phyloP scores from a whole-genome alignment of 2,113 vertebrate species.

The Nothobranchius kuhntae region DNA sequence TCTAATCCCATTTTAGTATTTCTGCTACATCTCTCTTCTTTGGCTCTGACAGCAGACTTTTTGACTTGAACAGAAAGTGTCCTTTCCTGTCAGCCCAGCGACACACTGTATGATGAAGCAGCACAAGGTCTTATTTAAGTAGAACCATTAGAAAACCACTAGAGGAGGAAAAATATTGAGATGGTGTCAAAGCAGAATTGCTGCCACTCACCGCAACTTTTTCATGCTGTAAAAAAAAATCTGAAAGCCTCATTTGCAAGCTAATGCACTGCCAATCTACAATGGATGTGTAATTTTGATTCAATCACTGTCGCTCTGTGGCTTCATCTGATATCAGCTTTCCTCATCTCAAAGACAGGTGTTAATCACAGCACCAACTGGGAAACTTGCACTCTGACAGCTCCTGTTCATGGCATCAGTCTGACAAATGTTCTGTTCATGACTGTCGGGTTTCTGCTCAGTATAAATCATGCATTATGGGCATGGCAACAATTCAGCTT shows the following conservation, averaged over 20 bases:
- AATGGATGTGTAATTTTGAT: conserved; percentile 51
- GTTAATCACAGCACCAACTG: conserved; percentile 37
- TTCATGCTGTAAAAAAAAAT: conserved; percentile 20
- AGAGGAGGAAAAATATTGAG: conserved; percentile 48
- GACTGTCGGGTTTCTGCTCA: conserved; percentile 2
- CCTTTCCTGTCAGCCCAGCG: conserved; percentile 43
- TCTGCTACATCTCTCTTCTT: background rate
- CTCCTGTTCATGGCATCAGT: conserved; percentile 5
- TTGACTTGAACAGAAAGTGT: conserved; percentile 29
- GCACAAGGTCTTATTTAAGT: conserved; percentile 43
- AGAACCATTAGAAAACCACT: conserved; percentile 51
- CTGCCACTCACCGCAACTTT: conserved; percentile 39
- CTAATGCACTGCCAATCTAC: conserved; percentile 61
- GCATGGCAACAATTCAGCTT: background rate
- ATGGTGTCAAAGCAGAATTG: conserved; percentile 44
- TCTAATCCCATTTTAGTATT: background rate
- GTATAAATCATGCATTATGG: background rate
- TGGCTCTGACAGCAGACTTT: conserved; percentile 13
- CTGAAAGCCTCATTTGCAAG: conserved; percentile 63
- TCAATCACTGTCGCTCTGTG: conserved; percentile 52
- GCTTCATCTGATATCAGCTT: conserved; percentile 43
- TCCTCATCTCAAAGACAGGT: conserved; percentile 39
- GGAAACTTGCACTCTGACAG: conserved; percentile 32
- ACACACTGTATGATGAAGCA: conserved; percentile 35
- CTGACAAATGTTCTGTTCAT: conserved; percentile 16